Evolutionary conservation across 2,113 vertebrate species (phyloP).

Genomic region (Otolemur garnettii): DNA sequence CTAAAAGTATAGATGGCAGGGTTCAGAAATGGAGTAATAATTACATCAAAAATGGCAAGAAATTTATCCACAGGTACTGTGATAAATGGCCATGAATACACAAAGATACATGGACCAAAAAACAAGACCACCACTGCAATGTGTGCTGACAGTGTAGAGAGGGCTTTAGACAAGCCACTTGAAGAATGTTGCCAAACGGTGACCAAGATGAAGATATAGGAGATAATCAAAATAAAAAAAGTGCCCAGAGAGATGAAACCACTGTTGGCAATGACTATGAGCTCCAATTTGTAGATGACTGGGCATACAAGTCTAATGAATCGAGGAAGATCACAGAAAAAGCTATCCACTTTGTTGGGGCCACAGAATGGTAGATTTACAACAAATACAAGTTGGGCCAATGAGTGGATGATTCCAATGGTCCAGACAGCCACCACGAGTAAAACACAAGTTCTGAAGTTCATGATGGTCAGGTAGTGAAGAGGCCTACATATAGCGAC

Average conservation of each 20-base stretch:
- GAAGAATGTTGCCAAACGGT: constrained; percentile 60
- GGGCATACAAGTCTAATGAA: constrained; percentile 65
- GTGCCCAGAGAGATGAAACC: constrained; percentile 64
- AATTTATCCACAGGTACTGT: constrained; percentile 68
- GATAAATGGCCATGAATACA: constrained; percentile 64
- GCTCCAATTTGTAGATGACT: constrained; percentile 38
- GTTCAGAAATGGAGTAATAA: constrained; percentile 68
- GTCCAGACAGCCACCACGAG: constrained; percentile 50
- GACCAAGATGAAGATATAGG: constrained; percentile 59
- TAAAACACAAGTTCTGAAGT: constrained; percentile 53
- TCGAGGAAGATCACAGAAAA: constrained; percentile 66
- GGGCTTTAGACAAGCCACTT: constrained; percentile 48
- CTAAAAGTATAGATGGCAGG: constrained; percentile 46
- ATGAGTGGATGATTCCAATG: constrained; percentile 49
- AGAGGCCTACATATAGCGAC: constrained; percentile 59
- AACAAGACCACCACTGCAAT: constrained; percentile 59
- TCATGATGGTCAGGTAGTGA: constrained; percentile 43
- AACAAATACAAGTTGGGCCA: constrained; percentile 59
- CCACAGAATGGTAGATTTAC: constrained; percentile 59
- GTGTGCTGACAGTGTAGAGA: constrained; percentile 63
- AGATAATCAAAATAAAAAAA: constrained; percentile 59
- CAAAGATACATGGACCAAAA: constrained; percentile 67
- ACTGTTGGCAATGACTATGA: constrained; percentile 64
- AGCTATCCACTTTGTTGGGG: constrained; percentile 52
- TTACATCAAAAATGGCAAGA: constrained; percentile 54